phyloP scores from a whole-genome alignment of 53 echinoderm and acorn worm species.

The Zoroaster sp. region DNA sequence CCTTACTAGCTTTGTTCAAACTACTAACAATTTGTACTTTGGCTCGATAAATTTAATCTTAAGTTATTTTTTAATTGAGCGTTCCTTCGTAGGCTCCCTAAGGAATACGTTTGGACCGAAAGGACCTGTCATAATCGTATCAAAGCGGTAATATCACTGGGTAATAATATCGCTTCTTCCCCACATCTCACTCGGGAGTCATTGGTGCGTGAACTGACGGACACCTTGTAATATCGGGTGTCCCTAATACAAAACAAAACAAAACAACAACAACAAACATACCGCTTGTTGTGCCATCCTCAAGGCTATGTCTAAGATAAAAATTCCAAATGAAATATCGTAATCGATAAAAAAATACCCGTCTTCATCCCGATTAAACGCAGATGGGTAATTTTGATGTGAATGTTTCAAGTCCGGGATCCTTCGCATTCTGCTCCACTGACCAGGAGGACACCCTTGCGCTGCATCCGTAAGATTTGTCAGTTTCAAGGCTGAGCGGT shows the following conservation, averaged over 20 bases:
- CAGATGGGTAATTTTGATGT: constrained; percentile 25
- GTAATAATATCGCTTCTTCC: constrained; percentile 25
- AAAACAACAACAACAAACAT: too few species aligned
- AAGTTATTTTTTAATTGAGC: neutral
- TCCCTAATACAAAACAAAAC: neutral
- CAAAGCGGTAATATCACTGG: constrained; percentile 9
- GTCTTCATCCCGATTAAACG: neutral
- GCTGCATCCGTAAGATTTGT: neutral
- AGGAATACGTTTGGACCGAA: neutral
- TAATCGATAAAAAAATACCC: neutral
- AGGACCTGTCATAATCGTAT: constrained; percentile 15
- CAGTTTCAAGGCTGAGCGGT: neutral
- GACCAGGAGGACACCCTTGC: neutral
- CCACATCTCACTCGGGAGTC: neutral
- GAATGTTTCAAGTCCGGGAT: neutral
- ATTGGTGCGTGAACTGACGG: constrained; percentile 24
- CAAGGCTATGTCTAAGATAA: neutral
- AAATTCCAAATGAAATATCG: neutral
- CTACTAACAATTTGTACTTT: too few species aligned
- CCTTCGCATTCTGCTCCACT: neutral
- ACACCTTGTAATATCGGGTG: constrained; percentile 45
- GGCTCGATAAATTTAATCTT: too few species aligned
- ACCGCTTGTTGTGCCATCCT: neutral
- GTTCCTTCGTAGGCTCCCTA: neutral
- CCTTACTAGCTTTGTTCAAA: too few species aligned